Conservation (phyloP, 2,113 vertebrate genomes). For the Siphamia tubifer region DNA sequence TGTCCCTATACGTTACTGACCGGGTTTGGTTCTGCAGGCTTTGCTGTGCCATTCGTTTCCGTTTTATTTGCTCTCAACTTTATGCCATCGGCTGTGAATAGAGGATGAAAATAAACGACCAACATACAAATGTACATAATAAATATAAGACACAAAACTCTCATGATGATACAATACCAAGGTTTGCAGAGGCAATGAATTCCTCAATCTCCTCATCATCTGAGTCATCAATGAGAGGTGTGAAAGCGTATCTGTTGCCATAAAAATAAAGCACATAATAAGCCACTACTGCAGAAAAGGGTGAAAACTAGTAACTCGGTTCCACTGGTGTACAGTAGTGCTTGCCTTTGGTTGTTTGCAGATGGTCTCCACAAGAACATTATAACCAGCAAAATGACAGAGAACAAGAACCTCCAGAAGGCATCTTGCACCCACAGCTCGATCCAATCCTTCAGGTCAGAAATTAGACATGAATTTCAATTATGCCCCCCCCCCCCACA, state of each 20-base stretch:
- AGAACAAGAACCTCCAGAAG: slow-evolving; percentile 91
- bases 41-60: slow-evolving; percentile 81
- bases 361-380: slow-evolving; percentile 92
- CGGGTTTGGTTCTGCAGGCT: slow-evolving; percentile 67
- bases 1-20: slow-evolving; percentile 70
- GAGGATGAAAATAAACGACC: background rate
- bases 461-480: background rate
- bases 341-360: slow-evolving; percentile 87
- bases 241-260: slow-evolving; percentile 85
- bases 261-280: background rate
- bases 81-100: slow-evolving; percentile 83
- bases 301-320: background rate
- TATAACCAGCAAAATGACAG: slow-evolving; percentile 85
- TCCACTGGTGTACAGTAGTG: background rate
- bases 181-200: slow-evolving; percentile 82
- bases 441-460: slow-evolving; percentile 83
- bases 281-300: background rate
- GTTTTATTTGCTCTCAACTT: slow-evolving; percentile 82
- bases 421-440: slow-evolving; percentile 90
- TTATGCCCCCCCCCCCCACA: no score
- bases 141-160: background rate
- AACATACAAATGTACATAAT: background rate
- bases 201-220: slow-evolving; percentile 90
- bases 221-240: slow-evolving; percentile 88
- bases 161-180: slow-evolving; percentile 65